A percentile compares a stretch with the other conserved stretches of the same genome.
Conservation (phyloP, 1,140 invertebrate genomes). For the Megalopta genalis region DNA sequence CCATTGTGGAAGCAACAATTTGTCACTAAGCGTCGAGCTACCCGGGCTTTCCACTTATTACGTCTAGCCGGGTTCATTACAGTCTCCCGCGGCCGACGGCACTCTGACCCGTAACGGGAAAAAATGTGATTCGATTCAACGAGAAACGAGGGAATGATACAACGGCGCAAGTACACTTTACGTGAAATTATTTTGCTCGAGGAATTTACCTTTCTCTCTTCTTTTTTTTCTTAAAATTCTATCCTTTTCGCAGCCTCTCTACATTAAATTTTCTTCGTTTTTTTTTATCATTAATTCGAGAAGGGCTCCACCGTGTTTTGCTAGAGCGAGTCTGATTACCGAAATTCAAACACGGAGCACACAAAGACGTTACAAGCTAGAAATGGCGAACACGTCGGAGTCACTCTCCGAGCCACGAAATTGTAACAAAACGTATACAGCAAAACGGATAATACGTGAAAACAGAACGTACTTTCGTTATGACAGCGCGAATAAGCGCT, state of each 20-base stretch:
- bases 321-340: too few species aligned
- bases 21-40: conserved; percentile 42
- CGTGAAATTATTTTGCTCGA: not conserved
- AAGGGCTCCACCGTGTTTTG: too few species aligned
- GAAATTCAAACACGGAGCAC: too few species aligned
- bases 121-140: not conserved
- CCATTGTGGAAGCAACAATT: conserved; percentile 59
- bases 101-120: not conserved
- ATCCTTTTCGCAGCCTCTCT: too few species aligned
- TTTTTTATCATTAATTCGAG: too few species aligned
- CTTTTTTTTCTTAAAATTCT: too few species aligned
- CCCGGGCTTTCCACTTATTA: conserved; percentile 53
- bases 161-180: not conserved
- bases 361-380: too few species aligned
- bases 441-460: not conserved
- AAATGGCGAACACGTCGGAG: too few species aligned
- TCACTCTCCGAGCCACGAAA: too few species aligned
- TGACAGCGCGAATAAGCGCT: not conserved
- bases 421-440: too few species aligned
- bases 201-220: not conserved
- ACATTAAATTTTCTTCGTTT: too few species aligned
- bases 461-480: not conserved
- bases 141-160: not conserved
- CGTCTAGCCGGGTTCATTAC: conserved; percentile 56
- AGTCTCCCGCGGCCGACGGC: conserved; percentile 30